Conservation (phyloP, 1,140 invertebrate genomes). For the Andrena cerasifolii region DNA sequence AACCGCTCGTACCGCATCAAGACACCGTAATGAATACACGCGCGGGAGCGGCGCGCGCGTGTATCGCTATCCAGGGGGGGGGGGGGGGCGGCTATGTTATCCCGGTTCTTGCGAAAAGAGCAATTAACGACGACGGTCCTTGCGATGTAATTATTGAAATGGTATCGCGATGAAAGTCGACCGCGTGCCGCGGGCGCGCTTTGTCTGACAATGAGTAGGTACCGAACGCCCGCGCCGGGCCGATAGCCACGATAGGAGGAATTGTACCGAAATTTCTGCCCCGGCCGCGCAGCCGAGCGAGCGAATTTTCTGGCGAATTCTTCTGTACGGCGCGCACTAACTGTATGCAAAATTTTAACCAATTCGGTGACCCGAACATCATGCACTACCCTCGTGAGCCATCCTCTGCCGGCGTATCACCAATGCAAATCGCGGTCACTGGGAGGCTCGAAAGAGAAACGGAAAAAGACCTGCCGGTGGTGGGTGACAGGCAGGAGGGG, state of each 20-base stretch:
- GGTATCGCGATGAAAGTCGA: constrained; percentile 28
- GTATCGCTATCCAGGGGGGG: not conserved
- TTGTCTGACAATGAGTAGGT: constrained; percentile 26
- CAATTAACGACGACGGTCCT: constrained; percentile 26
- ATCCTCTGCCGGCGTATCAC: not conserved
- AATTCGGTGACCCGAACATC: too few species aligned
- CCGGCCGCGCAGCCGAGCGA: too few species aligned
- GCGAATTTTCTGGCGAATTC: too few species aligned
- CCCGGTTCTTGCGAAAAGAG: constrained; percentile 8
- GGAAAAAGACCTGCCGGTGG: not conserved
- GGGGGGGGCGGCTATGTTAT: not conserved
- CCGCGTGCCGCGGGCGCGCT: not conserved
- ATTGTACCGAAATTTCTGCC: not conserved
- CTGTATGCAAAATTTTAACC: too few species aligned
- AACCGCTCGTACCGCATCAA: constrained; percentile 8
- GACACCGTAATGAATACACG: constrained; percentile 5
- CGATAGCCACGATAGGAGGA: not conserved
- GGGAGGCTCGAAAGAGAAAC: not conserved
- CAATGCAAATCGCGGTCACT: constrained; percentile 6
- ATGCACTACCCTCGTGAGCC: not conserved
- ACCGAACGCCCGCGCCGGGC: too few species aligned
- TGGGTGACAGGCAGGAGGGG: too few species aligned
- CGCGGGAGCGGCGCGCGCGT: not conserved
- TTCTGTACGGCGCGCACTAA: too few species aligned
- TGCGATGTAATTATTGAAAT: constrained; percentile 31